Conservation (phyloP, 2,888 invertebrate species). For the Hipparchia sbordonii region DNA sequence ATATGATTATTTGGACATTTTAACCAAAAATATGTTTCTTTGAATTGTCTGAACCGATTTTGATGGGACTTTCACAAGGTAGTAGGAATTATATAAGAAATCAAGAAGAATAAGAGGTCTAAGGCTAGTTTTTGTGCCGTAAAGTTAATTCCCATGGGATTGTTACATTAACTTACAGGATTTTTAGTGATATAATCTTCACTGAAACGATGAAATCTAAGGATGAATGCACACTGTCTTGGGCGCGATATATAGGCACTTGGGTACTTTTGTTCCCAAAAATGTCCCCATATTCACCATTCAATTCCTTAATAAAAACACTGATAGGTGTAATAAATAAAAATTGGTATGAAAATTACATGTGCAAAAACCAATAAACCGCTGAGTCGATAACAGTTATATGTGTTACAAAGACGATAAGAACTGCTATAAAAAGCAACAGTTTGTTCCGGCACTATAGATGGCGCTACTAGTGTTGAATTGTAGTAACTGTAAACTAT, state of each 20-base stretch:
- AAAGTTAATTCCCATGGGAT: too few relatives aligned
- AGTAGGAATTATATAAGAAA: too few relatives aligned
- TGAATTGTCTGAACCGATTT: background rate
- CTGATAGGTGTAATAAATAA: background rate
- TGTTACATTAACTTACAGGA: too few relatives aligned
- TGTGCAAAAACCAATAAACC: conserved; percentile 41
- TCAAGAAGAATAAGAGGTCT: too few relatives aligned
- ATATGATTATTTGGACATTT: background rate
- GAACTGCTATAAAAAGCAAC: conserved; percentile 23
- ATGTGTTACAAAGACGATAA: conserved; percentile 35
- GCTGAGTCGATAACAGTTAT: conserved; percentile 35
- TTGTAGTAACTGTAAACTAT: background rate
- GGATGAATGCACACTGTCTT: too few relatives aligned
- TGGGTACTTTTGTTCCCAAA: too few relatives aligned
- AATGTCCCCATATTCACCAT: too few relatives aligned
- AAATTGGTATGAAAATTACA: conserved; percentile 38
- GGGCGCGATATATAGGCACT: too few relatives aligned
- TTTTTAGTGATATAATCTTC: too few relatives aligned
- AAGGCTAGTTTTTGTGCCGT: too few relatives aligned
- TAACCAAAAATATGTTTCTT: background rate
- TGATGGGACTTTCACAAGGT: too few relatives aligned
- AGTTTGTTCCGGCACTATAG: conserved; percentile 43
- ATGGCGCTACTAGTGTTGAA: conserved; percentile 48
- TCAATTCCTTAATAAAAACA: background rate
- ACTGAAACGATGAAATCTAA: too few relatives aligned